Conservation (phyloP, 2,888 invertebrate species). For the Cantharis rufa region DNA sequence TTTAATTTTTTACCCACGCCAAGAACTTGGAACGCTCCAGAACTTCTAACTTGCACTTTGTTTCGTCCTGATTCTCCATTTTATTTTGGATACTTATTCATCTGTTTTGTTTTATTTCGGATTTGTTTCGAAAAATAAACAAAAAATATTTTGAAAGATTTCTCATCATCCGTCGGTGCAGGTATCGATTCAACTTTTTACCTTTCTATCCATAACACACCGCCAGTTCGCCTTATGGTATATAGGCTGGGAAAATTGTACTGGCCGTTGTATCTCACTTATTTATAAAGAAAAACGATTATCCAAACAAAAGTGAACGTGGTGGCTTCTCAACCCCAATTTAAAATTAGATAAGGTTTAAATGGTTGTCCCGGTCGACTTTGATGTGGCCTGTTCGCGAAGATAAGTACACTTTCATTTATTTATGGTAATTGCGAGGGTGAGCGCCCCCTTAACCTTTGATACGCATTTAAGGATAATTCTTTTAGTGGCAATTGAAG, state of each 20-base stretch:
- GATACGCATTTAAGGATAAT: constrained; percentile 18
- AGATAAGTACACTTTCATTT: constrained; percentile 55
- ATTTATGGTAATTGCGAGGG: constrained; percentile 54
- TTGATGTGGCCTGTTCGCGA: constrained; percentile 40
- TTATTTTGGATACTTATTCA: neutral
- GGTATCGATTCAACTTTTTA: neutral
- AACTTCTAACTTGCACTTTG: neutral
- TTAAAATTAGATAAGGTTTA: constrained; percentile 37
- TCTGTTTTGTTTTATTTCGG: too few relatives aligned
- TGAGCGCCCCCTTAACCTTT: constrained; percentile 25
- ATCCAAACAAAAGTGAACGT: neutral
- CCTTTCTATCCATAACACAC: neutral
- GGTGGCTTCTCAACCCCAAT: constrained; percentile 18
- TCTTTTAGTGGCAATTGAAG: constrained; percentile 12
- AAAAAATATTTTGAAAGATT: neutral
- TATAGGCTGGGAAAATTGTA: neutral
- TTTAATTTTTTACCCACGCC: neutral
- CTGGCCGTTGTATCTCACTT: neutral
- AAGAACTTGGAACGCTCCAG: neutral
- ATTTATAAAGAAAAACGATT: constrained; percentile 1
- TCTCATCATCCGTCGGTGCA: neutral
- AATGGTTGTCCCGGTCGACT: constrained; percentile 30
- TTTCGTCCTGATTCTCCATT: neutral
- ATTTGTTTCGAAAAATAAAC: neutral
- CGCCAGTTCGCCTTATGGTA: neutral